These are phyloP conservation scores for Labeo rohita DNA, from an alignment of 2,113 vertebrate species.

Conservation along the genomic window DNA sequence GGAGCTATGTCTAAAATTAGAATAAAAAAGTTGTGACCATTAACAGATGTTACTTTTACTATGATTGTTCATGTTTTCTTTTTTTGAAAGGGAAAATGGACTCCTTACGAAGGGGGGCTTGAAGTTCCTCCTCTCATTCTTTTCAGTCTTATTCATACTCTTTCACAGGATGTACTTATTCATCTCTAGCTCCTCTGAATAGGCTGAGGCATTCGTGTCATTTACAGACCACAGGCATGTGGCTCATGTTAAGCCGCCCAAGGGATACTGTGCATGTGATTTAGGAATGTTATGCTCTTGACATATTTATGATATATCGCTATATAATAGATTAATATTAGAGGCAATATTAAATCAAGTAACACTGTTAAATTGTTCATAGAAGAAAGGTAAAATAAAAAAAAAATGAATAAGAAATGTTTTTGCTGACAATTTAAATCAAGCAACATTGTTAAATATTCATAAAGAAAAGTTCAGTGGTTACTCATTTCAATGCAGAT, in stretches of 20 bases:
- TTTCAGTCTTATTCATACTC: neutral
- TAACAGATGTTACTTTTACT: neutral
- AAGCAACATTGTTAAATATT: no score
- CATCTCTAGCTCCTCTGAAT: neutral
- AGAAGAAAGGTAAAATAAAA: no score
- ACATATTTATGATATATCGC: neutral
- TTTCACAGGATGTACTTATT: constrained; percentile 12
- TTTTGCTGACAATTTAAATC: no score
- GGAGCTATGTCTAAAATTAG: neutral
- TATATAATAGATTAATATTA: neutral
- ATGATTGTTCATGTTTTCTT: neutral
- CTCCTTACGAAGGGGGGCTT: neutral
- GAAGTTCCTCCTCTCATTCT: neutral
- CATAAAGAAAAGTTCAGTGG: neutral
- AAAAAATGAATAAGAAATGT: no score
- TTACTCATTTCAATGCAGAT: neutral
- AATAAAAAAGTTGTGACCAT: neutral
- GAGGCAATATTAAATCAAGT: neutral
- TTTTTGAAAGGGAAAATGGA: neutral
- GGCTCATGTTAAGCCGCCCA: neutral
- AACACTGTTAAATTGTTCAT: no score
- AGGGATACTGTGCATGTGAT: neutral
- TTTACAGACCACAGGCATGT: constrained; percentile 1
- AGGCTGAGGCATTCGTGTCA: neutral
- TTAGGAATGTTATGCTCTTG: neutral